These are phyloP conservation scores for Pseudopodoces humilis DNA, from an alignment of 2,113 vertebrate species.

Conservation along the genomic window DNA sequence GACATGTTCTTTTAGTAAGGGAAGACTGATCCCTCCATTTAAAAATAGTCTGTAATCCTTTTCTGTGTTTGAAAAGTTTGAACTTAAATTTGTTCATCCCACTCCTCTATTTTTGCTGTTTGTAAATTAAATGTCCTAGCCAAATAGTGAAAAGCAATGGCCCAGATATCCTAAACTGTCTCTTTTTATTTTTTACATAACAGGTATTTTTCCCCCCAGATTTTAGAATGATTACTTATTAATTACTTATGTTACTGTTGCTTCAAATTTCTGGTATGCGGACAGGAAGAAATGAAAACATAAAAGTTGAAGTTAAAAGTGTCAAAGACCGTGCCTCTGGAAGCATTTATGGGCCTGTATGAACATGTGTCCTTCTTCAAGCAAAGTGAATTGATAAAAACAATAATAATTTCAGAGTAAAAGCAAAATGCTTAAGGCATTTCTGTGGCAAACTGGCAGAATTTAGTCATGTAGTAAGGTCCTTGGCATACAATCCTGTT, in stretches of 20 bases:
- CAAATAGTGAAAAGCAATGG: not conserved
- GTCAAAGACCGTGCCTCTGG: not conserved
- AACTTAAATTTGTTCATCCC: not conserved
- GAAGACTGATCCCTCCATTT: not conserved
- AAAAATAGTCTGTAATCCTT: not conserved
- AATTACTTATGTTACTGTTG: not conserved
- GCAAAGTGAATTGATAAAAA: not conserved
- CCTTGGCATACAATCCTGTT: not conserved
- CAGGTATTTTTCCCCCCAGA: accelerated
- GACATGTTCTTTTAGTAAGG: not conserved
- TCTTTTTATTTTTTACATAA: not conserved
- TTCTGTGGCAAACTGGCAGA: not conserved
- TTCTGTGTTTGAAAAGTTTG: not conserved
- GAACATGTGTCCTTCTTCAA: not conserved
- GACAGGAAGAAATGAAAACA: not conserved
- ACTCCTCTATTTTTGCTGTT: not conserved
- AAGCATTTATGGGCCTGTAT: not conserved
- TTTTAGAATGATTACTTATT: not conserved
- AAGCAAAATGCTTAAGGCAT: not conserved
- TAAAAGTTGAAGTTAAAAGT: not conserved
- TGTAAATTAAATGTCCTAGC: not conserved
- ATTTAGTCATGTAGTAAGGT: not conserved
- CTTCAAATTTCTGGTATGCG: not conserved
- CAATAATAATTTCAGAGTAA: not conserved
- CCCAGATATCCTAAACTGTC: not conserved